Evolutionary conservation across 2,888 invertebrate genomes (phyloP), one percentile per base, ranked within the genome.

Genomic region (Mythimna impura): DNA sequence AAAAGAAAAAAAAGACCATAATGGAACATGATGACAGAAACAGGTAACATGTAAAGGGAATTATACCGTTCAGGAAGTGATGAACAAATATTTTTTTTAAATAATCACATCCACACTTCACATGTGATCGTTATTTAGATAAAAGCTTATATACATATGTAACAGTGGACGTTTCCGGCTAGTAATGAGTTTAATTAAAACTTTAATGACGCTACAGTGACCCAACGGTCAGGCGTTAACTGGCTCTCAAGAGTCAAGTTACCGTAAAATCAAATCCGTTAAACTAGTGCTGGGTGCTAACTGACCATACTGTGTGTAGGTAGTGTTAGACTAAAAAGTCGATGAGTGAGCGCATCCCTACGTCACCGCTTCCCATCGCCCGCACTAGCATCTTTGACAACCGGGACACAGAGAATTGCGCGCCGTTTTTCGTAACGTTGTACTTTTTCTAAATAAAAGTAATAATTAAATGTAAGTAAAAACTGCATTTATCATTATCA

Each of bases 151-250:
- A 40, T 7, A 5, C 64, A 61, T 20, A 36, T 76, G 36, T 36
- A 82, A 72, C 64, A 82, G 34, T 67, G 55, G 57, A 60, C 61
- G 52, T 71, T 81, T 81, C 80, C 80, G 75, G 70, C 65, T 61
- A 50, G 7, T 80, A 83, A 83, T 75, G 79, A 68, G 69, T 68
- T 64, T 67, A 71, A 82, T 80, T 80, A 79, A 65, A 72, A 65
- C 79, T 83, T 81, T 75, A 80, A 67, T 80, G 66, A 4, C 25
- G 67, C 25, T 55, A 70, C 66, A 70, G 40, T 67, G 61, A 54
- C 60, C 62, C 52, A 83, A 83, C 76, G 83, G 80, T 55, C 60
- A 52, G 34, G 43, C 69, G 57, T 74, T 55, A 61, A 71, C 57
- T 60, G 55, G 30, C 17, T 70, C 66, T 30, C 70, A 55, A 47